phyloP scores from a whole-genome alignment of 53 echinoderm and acorn worm species.

The Hippasteria phrygiana region DNA sequence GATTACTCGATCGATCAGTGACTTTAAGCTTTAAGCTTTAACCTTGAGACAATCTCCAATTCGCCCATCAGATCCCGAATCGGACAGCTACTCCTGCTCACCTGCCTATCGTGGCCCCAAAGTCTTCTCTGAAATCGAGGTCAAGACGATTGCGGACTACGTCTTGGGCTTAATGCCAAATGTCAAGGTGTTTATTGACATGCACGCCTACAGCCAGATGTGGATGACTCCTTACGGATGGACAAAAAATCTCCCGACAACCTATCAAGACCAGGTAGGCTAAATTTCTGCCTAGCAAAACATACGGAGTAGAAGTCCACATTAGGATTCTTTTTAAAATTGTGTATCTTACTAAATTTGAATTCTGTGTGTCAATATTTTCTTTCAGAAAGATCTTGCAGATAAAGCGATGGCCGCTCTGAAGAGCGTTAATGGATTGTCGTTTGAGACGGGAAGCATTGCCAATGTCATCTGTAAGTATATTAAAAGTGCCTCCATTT shows the following conservation, averaged over 20 bases:
- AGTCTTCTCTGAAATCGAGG: conserved; percentile 75
- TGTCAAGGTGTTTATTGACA: conserved; percentile 80
- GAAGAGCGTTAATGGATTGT: conserved; percentile 46
- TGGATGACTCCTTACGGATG: conserved; percentile 87
- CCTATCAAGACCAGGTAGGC: conserved; percentile 67
- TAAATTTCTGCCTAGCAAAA: neutral
- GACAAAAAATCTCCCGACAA: conserved; percentile 23
- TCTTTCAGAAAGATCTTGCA: conserved; percentile 45
- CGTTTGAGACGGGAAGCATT: conserved; percentile 70
- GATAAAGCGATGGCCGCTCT: conserved; percentile 66
- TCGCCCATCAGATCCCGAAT: conserved; percentile 41
- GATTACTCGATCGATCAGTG: no score
- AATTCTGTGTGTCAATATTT: neutral
- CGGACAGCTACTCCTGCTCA: conserved; percentile 63
- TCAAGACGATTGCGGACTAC: conserved; percentile 62
- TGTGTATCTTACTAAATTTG: neutral
- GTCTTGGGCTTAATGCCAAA: conserved; percentile 10
- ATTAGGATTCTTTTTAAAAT: no score
- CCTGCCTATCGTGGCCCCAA: conserved; percentile 63
- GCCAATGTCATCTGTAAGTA: conserved; percentile 86
- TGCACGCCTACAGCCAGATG: conserved; percentile 86
- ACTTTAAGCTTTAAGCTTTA: no score
- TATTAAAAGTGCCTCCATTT: no score
- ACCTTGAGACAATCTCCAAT: neutral
- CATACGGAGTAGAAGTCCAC: no score